phyloP scores from a whole-genome alignment of 2,113 vertebrate genomes.

The Pelusios castaneus region DNA sequence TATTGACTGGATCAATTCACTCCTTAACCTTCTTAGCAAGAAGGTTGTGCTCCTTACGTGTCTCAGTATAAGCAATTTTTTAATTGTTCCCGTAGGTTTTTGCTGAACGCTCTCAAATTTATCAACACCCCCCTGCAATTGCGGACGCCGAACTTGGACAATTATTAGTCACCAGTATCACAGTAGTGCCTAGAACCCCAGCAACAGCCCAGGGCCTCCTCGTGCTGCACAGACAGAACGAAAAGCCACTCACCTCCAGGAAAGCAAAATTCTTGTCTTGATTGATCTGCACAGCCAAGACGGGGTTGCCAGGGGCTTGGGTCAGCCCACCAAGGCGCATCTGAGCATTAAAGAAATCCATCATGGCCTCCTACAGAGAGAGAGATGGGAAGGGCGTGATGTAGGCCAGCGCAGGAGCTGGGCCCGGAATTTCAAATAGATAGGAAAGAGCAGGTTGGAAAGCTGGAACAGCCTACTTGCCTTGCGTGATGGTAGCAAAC shows the following conservation, averaged over 20 bases:
- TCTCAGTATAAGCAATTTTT: neutral
- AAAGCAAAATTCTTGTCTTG: conserved; percentile 97
- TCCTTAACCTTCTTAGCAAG: neutral
- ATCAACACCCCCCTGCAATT: neutral
- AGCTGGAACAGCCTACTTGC: conserved; percentile 78
- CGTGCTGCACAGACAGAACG: neutral
- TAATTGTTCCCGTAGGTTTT: neutral
- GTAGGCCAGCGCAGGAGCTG: neutral
- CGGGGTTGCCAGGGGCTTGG: conserved; percentile 93
- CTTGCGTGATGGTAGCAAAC: conserved; percentile 76
- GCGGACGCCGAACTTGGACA: neutral
- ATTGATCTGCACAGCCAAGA: conserved; percentile 94
- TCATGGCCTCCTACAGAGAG: conserved; percentile 89
- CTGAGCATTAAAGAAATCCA: conserved; percentile 95
- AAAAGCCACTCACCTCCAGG: conserved; percentile 81
- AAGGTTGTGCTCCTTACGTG: too few species aligned
- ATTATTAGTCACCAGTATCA: neutral
- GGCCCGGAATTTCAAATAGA: conserved; percentile 64
- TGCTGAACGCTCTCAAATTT: neutral
- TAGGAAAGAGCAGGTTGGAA: conserved; percentile 74
- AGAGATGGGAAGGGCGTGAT: conserved; percentile 16
- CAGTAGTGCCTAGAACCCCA: neutral
- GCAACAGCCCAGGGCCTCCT: neutral
- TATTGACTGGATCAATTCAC: neutral
- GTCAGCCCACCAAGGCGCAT: conserved; percentile 92